Percentiles rank a stretch among this genome's conserved stretches.
These are phyloP conservation scores for Plodia interpunctella DNA, from an alignment of 1,140 invertebrate species.

Conservation along the genomic window DNA sequence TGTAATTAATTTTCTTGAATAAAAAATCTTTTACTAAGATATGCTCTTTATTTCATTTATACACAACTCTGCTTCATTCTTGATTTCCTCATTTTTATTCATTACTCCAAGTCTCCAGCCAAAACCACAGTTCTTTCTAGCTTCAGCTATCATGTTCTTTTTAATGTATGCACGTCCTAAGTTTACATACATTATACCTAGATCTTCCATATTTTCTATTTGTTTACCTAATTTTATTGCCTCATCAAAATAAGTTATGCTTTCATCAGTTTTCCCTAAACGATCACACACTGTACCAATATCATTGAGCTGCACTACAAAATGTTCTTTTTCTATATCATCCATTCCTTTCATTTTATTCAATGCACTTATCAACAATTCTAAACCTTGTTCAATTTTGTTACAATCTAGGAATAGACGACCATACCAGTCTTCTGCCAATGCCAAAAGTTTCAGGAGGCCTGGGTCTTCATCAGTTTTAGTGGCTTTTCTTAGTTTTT, in stretches of 20 bases:
- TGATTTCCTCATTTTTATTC: constrained; percentile 80
- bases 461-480: constrained; percentile 65
- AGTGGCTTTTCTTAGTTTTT: constrained; percentile 80
- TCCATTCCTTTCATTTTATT: constrained; percentile 81
- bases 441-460: constrained; percentile 81
- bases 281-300: constrained; percentile 85
- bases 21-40: constrained; percentile 36
- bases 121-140: constrained; percentile 83
- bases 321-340: constrained; percentile 84
- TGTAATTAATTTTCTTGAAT: constrained; percentile 23
- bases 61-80: constrained; percentile 83
- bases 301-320: constrained; percentile 90
- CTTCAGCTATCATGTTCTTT: constrained; percentile 82
- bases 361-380: constrained; percentile 83
- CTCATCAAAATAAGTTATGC: constrained; percentile 83
- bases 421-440: constrained; percentile 90
- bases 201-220: constrained; percentile 80
- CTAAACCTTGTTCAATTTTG: constrained; percentile 81
- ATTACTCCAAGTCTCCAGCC: constrained; percentile 83
- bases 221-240: constrained; percentile 83
- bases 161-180: constrained; percentile 88
- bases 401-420: constrained; percentile 83
- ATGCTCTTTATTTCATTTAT: constrained; percentile 79
- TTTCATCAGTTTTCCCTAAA: constrained; percentile 82
- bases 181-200: constrained; percentile 89